Conservation (phyloP, 30 jellyfish, hydroid and myxozoan genomes). For the Euphysa ruthae region DNA sequence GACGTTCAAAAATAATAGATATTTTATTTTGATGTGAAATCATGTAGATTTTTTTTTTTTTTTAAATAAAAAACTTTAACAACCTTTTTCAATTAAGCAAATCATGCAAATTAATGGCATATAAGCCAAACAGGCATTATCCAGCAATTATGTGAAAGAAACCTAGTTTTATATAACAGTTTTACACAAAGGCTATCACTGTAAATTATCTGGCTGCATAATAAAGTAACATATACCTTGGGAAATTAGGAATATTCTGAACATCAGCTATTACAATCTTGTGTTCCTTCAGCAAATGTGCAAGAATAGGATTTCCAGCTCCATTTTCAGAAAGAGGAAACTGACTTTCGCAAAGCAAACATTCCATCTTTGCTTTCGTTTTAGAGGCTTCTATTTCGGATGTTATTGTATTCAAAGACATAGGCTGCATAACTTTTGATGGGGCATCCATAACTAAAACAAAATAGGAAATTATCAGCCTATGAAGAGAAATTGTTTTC, state of each 20-base stretch:
- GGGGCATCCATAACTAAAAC: not conserved
- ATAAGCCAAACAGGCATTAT: too few species aligned
- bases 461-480: too few species aligned
- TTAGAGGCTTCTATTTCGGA: not conserved
- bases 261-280: slow-evolving; percentile 78
- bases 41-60: too few species aligned
- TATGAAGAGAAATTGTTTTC: too few species aligned
- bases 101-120: too few species aligned
- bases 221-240: slow-evolving; percentile 31
- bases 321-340: slow-evolving; percentile 78
- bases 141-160: too few species aligned
- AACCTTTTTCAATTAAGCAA: too few species aligned
- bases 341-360: slow-evolving; percentile 52
- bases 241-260: slow-evolving; percentile 62
- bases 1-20: too few species aligned
- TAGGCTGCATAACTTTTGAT: not conserved
- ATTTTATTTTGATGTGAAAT: too few species aligned
- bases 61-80: too few species aligned
- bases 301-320: slow-evolving; percentile 57
- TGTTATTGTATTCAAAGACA: not conserved
- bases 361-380: slow-evolving; percentile 22
- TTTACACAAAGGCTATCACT: not conserved
- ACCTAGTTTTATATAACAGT: too few species aligned
- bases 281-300: slow-evolving; percentile 74
- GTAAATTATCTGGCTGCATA: not conserved